Evolutionary conservation across 2,888 invertebrate species (phyloP).

Genomic region (Sarcophaga subvicina): DNA sequence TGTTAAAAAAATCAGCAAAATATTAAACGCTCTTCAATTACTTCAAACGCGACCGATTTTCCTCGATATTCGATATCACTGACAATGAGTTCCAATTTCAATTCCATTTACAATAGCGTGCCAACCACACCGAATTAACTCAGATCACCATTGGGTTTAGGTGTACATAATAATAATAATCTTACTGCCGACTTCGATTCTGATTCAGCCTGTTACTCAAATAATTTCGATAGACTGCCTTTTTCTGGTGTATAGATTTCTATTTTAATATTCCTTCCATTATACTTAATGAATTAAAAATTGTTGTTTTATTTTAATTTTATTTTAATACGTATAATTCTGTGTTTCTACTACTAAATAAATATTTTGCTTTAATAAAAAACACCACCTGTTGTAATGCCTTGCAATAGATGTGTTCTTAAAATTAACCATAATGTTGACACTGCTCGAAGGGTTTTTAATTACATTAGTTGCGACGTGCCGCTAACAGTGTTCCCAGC

Average conservation of each 20-base stretch:
- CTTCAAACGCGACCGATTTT: constrained; percentile 75
- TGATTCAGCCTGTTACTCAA: constrained; percentile 92
- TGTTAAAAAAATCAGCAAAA: constrained; percentile 86
- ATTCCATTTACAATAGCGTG: constrained; percentile 84
- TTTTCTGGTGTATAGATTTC: too few species aligned
- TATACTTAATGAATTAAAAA: too few species aligned
- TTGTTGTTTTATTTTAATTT: too few species aligned
- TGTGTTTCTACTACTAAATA: too few species aligned
- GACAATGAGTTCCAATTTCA: constrained; percentile 77
- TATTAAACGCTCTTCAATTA: constrained; percentile 82
- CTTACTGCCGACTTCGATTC: constrained; percentile 88
- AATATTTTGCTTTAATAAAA: not conserved
- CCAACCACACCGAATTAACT: constrained; percentile 87
- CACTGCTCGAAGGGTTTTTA: constrained; percentile 28
- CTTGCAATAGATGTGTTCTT: too few species aligned
- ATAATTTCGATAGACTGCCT: too few species aligned
- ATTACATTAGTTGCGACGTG: constrained; percentile 7
- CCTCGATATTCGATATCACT: constrained; percentile 77
- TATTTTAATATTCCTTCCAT: too few species aligned
- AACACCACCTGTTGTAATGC: not conserved
- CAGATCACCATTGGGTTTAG: constrained; percentile 78
- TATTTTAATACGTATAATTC: too few species aligned
- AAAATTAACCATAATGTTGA: constrained; percentile 12
- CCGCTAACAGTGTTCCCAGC: not conserved
- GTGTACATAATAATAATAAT: constrained; percentile 46